Evolutionary conservation across 2,888 invertebrate genomes (phyloP).

Genomic region (Thymelicus lineola): DNA sequence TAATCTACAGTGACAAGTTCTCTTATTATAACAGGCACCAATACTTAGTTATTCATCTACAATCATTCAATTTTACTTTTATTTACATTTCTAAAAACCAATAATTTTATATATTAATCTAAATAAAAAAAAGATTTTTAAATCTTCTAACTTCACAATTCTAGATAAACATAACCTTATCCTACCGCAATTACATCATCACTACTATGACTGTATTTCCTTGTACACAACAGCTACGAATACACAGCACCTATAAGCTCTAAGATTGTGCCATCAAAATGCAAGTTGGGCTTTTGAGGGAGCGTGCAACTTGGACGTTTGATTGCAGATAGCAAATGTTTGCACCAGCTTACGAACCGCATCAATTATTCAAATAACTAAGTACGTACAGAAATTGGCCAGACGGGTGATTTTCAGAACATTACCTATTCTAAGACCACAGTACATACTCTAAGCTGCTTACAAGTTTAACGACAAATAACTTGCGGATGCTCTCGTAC

Average conservation of each 20-base stretch:
- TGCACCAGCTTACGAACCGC: slow-evolving; percentile 70
- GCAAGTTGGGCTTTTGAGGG: slow-evolving; percentile 40
- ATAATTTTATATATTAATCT: too few relatives aligned
- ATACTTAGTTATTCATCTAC: too few relatives aligned
- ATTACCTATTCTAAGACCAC: slow-evolving; percentile 53
- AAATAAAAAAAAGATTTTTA: too few relatives aligned
- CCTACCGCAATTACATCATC: neutral
- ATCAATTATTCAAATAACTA: slow-evolving; percentile 81
- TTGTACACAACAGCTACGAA: neutral
- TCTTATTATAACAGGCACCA: too few relatives aligned
- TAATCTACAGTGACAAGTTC: too few relatives aligned
- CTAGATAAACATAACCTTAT: neutral
- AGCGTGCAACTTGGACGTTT: slow-evolving; percentile 69
- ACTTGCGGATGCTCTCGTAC: slow-evolving; percentile 55
- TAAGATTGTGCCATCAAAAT: slow-evolving; percentile 39
- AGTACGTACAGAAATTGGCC: slow-evolving; percentile 61
- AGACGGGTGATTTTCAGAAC: slow-evolving; percentile 75
- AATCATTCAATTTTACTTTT: too few relatives aligned
- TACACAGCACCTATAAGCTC: slow-evolving; percentile 9
- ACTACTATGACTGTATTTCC: neutral
- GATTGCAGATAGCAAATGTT: slow-evolving; percentile 80
- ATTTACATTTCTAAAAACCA: too few relatives aligned
- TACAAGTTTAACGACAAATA: slow-evolving; percentile 73
- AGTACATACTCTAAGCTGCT: slow-evolving; percentile 73
- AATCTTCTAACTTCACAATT: neutral